A percentile compares a stretch with the other conserved stretches of the same genome.
phyloP scores from a whole-genome alignment of 2,113 vertebrate genomes.

The Onychostoma macrolepis region DNA sequence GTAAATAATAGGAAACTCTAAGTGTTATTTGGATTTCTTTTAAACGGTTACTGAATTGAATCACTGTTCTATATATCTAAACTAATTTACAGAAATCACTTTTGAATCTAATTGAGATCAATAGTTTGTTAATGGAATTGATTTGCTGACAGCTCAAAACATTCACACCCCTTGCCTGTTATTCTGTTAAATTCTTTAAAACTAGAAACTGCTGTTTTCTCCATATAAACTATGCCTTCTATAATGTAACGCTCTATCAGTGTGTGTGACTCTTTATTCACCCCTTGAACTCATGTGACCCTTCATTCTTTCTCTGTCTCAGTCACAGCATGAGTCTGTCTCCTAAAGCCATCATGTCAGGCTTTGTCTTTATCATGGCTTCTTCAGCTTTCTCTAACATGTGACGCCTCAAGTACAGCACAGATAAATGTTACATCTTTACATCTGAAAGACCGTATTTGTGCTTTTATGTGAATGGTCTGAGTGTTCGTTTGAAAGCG shows the following conservation, averaged over 20 bases:
- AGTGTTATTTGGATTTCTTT: neutral
- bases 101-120: neutral
- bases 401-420: neutral
- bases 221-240: neutral
- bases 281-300: neutral
- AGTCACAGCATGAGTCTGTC: neutral
- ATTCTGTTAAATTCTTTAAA: neutral
- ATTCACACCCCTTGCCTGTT: neutral
- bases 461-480: neutral
- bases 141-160: neutral
- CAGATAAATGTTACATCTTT: neutral
- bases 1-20: too few species aligned
- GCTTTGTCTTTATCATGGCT: neutral
- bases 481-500: neutral
- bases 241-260: neutral
- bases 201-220: neutral
- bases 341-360: slow-evolving; percentile 1
- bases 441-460: neutral
- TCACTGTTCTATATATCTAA: neutral
- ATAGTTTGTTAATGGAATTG: neutral
- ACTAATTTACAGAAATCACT: neutral
- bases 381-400: neutral
- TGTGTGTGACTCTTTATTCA: neutral
- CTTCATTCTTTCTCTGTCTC: neutral
- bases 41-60: neutral